phyloP scores from a whole-genome alignment of 2,888 invertebrate genomes.

The Spilarctia lutea region DNA sequence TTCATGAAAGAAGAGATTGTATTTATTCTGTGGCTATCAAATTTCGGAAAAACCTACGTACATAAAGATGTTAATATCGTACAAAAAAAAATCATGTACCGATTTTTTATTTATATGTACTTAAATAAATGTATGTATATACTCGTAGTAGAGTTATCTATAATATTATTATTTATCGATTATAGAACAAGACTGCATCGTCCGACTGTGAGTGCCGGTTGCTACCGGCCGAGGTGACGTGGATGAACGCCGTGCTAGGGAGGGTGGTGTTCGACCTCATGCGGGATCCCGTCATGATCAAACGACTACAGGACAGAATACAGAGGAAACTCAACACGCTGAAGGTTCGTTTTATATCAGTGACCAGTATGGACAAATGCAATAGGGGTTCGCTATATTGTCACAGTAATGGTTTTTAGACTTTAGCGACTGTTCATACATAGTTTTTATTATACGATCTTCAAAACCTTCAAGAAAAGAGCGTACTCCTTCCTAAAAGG shows the following conservation, averaged over 20 bases:
- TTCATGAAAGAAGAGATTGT: too few relatives aligned
- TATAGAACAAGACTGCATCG: conserved; percentile 57
- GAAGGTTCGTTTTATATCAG: conserved; percentile 82
- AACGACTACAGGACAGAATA: conserved; percentile 91
- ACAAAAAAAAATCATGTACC: not conserved
- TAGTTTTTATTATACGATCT: not conserved
- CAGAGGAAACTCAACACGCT: conserved; percentile 95
- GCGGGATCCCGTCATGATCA: conserved; percentile 89
- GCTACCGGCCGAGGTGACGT: conserved; percentile 86
- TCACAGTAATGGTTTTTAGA: too few relatives aligned
- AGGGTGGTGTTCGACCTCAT: conserved; percentile 94
- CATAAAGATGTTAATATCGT: too few relatives aligned
- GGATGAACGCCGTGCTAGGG: conserved; percentile 93
- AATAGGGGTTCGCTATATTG: too few relatives aligned
- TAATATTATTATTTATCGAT: not conserved
- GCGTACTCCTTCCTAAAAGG: too few relatives aligned
- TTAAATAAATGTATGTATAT: too few relatives aligned
- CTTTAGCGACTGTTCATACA: too few relatives aligned
- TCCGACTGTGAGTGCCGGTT: conserved; percentile 68
- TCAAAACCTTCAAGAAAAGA: too few relatives aligned
- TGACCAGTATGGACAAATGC: too few relatives aligned
- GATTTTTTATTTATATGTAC: too few relatives aligned
- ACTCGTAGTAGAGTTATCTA: conserved; percentile 13
- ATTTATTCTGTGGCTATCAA: too few relatives aligned
- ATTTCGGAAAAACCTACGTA: too few relatives aligned